phyloP scores from a whole-genome alignment of 2,113 vertebrate genomes.

The Oreotragus oreotragus region DNA sequence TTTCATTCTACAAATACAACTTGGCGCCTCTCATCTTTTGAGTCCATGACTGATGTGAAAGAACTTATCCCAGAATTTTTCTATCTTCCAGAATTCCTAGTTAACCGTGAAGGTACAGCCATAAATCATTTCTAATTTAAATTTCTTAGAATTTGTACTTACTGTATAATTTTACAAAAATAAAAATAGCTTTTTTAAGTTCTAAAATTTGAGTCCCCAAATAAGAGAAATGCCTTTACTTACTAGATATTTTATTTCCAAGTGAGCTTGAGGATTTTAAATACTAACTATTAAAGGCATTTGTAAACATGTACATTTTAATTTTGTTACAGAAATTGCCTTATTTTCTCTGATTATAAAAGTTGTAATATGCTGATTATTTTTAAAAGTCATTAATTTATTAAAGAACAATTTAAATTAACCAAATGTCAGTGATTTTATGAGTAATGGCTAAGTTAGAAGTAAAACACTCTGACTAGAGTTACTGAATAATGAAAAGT shows the following conservation, averaged over 20 bases:
- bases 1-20: conserved; percentile 99
- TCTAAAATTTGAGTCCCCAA: not conserved
- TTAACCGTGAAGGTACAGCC: conserved; percentile 94
- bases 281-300: conserved; percentile 9
- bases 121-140: not conserved
- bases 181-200: conserved; percentile 15
- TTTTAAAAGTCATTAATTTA: not conserved
- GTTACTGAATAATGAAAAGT: not conserved
- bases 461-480: not conserved
- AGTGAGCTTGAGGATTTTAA: conserved; percentile 17
- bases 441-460: not conserved
- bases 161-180: conserved; percentile 9
- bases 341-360: not conserved
- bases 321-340: not conserved
- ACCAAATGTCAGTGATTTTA: not conserved
- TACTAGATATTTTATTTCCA: conserved; percentile 33
- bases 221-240: conserved; percentile 24
- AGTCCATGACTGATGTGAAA: conserved; percentile 99
- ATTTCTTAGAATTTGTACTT: not conserved
- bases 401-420: not conserved
- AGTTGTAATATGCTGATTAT: not conserved
- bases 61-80: conserved; percentile 99
- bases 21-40: conserved; percentile 96
- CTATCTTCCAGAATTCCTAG: conserved; percentile 97
- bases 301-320: conserved; percentile 28